Base-by-base conservation (phyloP, 2,797 vertebrate genomes). In the Dicrostonyx torquatus region DNA sequence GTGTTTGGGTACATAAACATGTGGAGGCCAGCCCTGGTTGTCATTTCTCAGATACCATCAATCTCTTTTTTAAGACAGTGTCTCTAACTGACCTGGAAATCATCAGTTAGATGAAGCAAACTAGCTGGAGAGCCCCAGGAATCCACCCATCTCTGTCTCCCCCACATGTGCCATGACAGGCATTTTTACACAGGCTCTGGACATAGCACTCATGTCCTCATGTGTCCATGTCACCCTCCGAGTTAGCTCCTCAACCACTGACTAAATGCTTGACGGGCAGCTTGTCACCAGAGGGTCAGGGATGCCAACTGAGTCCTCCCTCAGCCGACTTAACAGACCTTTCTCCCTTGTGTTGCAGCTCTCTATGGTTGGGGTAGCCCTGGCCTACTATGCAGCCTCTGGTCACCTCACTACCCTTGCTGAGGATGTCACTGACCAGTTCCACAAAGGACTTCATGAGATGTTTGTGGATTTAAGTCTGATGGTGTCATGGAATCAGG, bases 401-500 rank as follows among this genome's bases (percentile, higher is more conserved):
- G 82, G 98, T 37, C 94, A 95, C 96, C 98, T 96, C 84, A 97
- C 98, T 15, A n/a, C 85, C 12, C 64, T 98, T 37, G 94, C 97
- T 40, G 50, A 90, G 86, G 97, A 98, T 2, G 88, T 97, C 8
- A 95, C 94, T 6, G 97, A 98, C 93, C 94, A 97, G 53, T 97
- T 99, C 88, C 98, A 98, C 93, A 98, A 91, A 95, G 97, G 96
- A 55, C 84, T 96, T 94, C 95, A 97, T 93, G 98, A 64, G 83
- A 95, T 58, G 62, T 97, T 92, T 76, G 94, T 98, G 78, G 98
- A 99, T 58, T 93, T 99, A 95, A 95, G 95, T 82, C 18, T 87
- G 18, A 96, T 98, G 68, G 97, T 98, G 1, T 87, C 89, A 6
- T 98, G 97, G 97, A 98, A 98, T 94, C 98, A 99, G 98, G 99